Evolutionary conservation across 2,113 vertebrate genomes (phyloP), one percentile per base, ranked within the genome.

Genomic region (Aspidoscelis tigris): DNA sequence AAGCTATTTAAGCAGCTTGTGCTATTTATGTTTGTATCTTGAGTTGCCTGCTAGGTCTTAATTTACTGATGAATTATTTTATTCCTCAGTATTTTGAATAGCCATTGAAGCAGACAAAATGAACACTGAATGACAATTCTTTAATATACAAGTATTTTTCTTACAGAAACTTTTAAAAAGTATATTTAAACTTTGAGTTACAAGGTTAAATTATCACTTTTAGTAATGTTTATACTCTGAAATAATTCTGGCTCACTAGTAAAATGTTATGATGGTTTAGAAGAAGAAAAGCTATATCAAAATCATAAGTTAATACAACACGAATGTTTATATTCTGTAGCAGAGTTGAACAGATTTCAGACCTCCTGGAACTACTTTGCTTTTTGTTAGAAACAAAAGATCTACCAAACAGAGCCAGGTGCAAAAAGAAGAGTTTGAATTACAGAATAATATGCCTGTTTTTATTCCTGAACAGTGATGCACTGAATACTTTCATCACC

Each of bases 1-100:
- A 84, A 79, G 53, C 86, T 88, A 69, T 89, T 92, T 93, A 93
- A 90, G 88, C 65, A 24, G n/a, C 5, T 76, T 87, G 9, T 0
- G 33, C 66, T 86, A 72, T 66, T 78, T 20, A 89, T 61, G 39
- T 65, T 74, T 85, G 86, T 71, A 76, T 21, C 80, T 73, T 76
- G 87, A 84, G 55, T 78, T 41, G 75, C 69, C 12, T 86, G 77
- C 64, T 84, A 85, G 58, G 55, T 21, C 47, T 76, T 85, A 4
- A 24, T 70, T 69, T 71, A 47, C 16, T 16, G 70, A 78, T 78
- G 22, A 74, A 14, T 90, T 84, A 81, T 24, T 53, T 55, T 86
- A 87, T 50, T 61, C 58, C 72, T 68, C 41, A 55, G 44, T 18
- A 41, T 76, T 65, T 72, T n/a, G 3, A 79, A 39, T 14, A 65